Evolutionary conservation across 1,140 invertebrate genomes (phyloP).

Genomic region (Tetramorium parvispinum): DNA sequence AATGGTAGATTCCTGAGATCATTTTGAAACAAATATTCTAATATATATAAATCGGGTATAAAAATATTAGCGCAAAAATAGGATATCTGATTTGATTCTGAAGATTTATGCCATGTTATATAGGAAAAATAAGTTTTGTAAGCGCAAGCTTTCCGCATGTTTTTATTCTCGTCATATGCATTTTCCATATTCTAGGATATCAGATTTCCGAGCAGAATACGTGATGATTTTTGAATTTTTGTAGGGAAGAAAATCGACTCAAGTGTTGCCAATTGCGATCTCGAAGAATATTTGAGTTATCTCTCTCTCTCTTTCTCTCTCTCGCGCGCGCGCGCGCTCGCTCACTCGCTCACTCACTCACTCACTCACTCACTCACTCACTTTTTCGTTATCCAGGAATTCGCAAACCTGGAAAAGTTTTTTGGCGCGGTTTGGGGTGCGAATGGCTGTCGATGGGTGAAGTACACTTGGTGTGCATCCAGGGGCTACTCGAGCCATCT

Average conservation of each 20-base stretch:
- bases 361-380: not conserved
- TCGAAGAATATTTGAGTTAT: slow-evolving; percentile 12
- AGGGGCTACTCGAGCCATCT: slow-evolving; percentile 28
- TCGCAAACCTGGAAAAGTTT: slow-evolving; percentile 27
- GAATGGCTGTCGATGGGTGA: not conserved
- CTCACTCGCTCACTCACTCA: not conserved
- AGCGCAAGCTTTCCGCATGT: not conserved
- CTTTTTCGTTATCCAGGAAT: not conserved
- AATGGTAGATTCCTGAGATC: too few relatives aligned
- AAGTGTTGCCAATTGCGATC: not conserved
- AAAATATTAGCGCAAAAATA: not conserved
- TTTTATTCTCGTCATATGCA: slow-evolving; percentile 26
- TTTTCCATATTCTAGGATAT: slow-evolving; percentile 4
- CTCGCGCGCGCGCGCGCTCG: too few relatives aligned
- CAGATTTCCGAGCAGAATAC: slow-evolving; percentile 11
- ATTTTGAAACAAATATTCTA: too few relatives aligned
- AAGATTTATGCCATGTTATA: not conserved
- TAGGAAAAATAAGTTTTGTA: not conserved
- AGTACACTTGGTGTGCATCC: slow-evolving; percentile 33
- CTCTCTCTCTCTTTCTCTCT: not conserved
- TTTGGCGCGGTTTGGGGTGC: slow-evolving; percentile 1
- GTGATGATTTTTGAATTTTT: slow-evolving; percentile 25
- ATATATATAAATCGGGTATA: not conserved
- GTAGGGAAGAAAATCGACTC: slow-evolving; percentile 31
- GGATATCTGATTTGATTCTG: not conserved